Evolutionary conservation across 2,113 vertebrate species (phyloP).

Genomic region (Rynchops niger): DNA sequence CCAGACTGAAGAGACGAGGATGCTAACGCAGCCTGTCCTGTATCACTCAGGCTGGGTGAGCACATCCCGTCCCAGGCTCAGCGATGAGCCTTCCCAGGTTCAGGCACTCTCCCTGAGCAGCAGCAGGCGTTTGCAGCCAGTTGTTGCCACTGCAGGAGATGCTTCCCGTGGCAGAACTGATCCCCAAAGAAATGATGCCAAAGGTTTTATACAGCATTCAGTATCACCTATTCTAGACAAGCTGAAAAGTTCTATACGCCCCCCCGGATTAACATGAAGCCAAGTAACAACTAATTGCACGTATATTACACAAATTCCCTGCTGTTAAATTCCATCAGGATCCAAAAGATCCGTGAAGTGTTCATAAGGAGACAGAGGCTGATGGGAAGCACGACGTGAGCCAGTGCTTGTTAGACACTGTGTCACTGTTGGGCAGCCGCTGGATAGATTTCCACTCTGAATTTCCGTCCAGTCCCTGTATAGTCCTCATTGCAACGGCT

Average conservation of each 20-base stretch:
- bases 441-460: neutral
- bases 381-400: fast-evolving
- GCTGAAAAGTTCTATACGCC: neutral
- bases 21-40: neutral
- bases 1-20: neutral
- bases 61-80: neutral
- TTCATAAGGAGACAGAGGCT: neutral
- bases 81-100: fast-evolving
- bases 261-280: neutral
- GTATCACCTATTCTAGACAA: neutral
- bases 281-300: neutral
- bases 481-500: neutral
- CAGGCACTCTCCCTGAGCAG: neutral
- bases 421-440: neutral
- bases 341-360: neutral
- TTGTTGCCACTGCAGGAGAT: neutral
- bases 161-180: neutral
- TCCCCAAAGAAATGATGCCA: neutral
- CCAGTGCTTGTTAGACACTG: neutral
- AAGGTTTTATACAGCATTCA: neutral
- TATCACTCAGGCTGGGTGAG: neutral
- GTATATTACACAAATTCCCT: neutral
- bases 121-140: neutral
- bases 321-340: neutral
- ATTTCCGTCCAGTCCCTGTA: neutral